A percentile compares a stretch with the other conserved stretches of the same genome.
These are phyloP conservation scores for Platorchestia sp. DNA, from an alignment of 1,140 invertebrate genomes.

Conservation along the genomic window DNA sequence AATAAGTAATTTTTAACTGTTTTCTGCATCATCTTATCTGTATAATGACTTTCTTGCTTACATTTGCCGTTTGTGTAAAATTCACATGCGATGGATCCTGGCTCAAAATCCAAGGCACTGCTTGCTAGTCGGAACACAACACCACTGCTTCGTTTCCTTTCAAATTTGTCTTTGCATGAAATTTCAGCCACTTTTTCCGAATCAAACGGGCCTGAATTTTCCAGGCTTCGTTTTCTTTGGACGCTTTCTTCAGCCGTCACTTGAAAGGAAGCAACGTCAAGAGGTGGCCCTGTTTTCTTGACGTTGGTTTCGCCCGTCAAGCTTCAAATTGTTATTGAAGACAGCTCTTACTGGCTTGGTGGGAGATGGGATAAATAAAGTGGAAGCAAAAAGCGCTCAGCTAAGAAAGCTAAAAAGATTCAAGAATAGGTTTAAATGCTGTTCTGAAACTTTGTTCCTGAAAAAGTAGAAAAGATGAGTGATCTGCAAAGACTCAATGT, in stretches of 20 bases:
- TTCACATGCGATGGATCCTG: not conserved
- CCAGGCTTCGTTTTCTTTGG: conserved; percentile 25
- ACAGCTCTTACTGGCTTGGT: not conserved
- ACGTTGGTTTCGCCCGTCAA: conserved; percentile 47
- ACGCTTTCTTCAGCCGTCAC: conserved; percentile 48
- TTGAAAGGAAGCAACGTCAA: conserved; percentile 51
- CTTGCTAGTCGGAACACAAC: not conserved
- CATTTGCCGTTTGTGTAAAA: not conserved
- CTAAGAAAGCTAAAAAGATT: not conserved
- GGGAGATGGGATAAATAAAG: not conserved
- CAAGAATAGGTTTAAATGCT: not conserved
- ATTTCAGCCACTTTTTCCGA: conserved; percentile 45
- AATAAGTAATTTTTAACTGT: no score
- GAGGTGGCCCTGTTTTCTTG: conserved; percentile 51
- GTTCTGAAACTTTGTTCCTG: not conserved
- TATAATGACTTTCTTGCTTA: no score
- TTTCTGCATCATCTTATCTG: no score
- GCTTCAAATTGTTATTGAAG: conserved; percentile 55
- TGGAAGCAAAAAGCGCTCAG: not conserved
- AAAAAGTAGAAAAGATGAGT: no score
- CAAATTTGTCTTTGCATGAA: conserved; percentile 17
- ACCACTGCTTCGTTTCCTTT: not conserved
- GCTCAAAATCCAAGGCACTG: not conserved
- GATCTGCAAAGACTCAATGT: no score
- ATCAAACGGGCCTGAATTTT: conserved; percentile 37